Conservation (phyloP, 2,113 vertebrate species). For the Excalfactoria chinensis region DNA sequence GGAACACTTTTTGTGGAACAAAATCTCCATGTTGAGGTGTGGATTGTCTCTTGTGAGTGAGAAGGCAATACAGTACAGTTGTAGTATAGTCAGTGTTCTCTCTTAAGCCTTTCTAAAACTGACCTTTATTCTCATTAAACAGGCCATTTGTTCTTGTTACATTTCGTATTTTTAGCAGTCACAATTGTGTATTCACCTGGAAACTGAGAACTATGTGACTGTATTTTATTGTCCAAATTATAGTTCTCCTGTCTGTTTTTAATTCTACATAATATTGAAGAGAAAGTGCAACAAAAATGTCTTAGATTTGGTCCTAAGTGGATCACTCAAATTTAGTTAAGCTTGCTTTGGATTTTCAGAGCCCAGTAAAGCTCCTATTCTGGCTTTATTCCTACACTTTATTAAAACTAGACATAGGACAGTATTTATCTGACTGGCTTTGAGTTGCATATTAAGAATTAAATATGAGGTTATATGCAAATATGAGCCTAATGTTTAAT, state of each 20-base stretch:
- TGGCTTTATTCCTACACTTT: not conserved
- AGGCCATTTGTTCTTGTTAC: not conserved
- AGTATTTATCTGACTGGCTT: not conserved
- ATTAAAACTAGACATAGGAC: not conserved
- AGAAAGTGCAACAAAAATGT: not conserved
- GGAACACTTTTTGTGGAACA: not conserved
- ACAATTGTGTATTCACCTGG: not conserved
- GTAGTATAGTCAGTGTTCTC: not conserved
- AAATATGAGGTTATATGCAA: not conserved
- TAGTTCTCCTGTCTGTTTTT: not conserved
- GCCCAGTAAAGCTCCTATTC: not conserved
- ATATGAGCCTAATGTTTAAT: not conserved
- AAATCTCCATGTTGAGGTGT: not conserved
- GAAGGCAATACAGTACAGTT: not conserved
- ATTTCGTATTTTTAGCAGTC: not conserved
- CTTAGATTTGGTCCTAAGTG: not conserved
- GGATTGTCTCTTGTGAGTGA: not conserved
- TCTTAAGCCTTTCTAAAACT: not conserved
- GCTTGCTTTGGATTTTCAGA: not conserved
- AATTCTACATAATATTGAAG: not conserved
- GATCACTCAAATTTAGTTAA: not conserved
- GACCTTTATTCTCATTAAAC: not conserved
- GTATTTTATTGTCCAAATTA: not conserved
- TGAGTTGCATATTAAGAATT: not conserved
- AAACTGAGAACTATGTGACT: not conserved